Conservation (phyloP, 2,113 vertebrate species). For the Marmota monax region DNA sequence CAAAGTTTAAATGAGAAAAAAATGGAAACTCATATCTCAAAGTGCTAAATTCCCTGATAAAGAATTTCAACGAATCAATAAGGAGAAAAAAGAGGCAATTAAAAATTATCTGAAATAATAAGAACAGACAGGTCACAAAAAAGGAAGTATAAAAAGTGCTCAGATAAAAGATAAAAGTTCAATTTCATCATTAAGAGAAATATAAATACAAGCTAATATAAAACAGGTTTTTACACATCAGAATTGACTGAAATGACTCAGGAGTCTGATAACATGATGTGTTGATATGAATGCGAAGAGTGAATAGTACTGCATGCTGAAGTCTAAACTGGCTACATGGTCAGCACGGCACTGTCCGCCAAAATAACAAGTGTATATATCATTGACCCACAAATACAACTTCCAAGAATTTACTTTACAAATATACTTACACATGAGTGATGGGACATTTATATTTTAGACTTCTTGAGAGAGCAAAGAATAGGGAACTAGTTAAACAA, state of each 20-base stretch:
- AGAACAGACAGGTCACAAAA: not conserved
- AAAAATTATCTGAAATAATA: constrained; percentile 39
- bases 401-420: not conserved
- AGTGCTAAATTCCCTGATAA: not conserved
- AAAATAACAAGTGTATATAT: not conserved
- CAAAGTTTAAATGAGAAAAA: constrained; percentile 19
- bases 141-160: not conserved
- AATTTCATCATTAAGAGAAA: constrained; percentile 23
- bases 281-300: not conserved
- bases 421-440: not conserved
- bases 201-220: constrained; percentile 14
- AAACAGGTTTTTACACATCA: not conserved
- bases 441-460: not conserved
- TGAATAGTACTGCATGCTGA: not conserved
- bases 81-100: not conserved
- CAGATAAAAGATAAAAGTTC: not conserved
- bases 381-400: not conserved
- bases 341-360: not conserved
- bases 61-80: not conserved
- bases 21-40: not conserved
- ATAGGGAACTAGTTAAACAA: not conserved
- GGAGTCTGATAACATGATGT: not conserved
- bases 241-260: not conserved
- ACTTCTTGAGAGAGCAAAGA: not conserved
- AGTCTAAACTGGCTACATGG: not conserved